Evolutionary conservation across 2,888 invertebrate genomes (phyloP), one percentile per base, ranked within the genome.

Genomic region (Hirtodrosophila cameraria): DNA sequence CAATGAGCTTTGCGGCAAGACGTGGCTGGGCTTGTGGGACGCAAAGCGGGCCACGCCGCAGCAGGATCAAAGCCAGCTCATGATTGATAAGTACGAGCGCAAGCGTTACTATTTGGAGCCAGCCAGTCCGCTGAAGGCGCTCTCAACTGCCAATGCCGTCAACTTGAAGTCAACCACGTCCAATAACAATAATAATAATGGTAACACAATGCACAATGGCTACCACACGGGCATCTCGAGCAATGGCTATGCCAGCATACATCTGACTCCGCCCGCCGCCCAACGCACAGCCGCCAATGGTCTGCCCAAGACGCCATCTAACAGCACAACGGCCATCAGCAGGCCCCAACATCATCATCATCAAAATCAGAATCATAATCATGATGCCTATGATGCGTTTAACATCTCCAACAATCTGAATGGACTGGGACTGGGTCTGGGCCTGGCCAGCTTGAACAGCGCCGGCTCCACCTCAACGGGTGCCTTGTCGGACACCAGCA

Each of bases 1-100:
- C 79, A 99, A 99, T 92, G 97, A 98, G 93, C 94, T 96, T 88
- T 98, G 98, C 91, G 94, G 95, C 88, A 94, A 95, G 90, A 95
- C 97, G 80, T 99, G 98, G 97, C 92, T 99, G 82, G 98, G 97
- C 6, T 92, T 97, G 45, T 95, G 96, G 92, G 97, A 97, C 90
- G 93, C 94, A 33, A 95, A 96, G 88, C 93, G 94, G 71, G 94
- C 94, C 85, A 97, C 97, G 88, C 97, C 97, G 91, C 77, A 76
- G 50, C 96, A 96, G 91, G 95, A 96, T 90, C 95, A 98, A 87
- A 95, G 95, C 90, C 97, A 98, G 91, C 95, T 97, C 87, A 97
- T 98, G 97, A 93, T 95, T 49, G 95, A 97, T 88, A 99, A 98
- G 92, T 99, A 99, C 90, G 99, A 99, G 91, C 94, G 95, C 88